Base-by-base conservation (phyloP, 1,140 invertebrate species). In the Mycetomoellerius zeteki region DNA sequence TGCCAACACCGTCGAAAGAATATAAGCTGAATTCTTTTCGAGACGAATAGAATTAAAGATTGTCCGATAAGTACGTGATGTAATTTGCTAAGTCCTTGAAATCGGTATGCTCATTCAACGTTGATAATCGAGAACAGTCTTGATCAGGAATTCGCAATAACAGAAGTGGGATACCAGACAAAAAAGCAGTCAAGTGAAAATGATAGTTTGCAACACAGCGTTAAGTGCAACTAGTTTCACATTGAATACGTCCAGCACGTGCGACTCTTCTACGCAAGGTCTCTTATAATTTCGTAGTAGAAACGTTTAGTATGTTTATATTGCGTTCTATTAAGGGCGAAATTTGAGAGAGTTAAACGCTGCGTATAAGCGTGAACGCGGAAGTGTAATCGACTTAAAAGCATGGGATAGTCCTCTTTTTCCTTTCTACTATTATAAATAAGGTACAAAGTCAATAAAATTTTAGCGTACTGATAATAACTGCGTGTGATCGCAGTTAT, bases 191-290 rank as follows among this genome's bases (percentile, higher is more conserved):
- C 3, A 16, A 50, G 56, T 47, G 76, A 65, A 78, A 78, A 78
- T 47, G 37, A 27, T 43, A 64, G 72, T 56, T 47, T 12, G 14
- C 37, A 4, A 47, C 12, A 21, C 3, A 14, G 33, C 47, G 14
- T 88, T 52, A 21, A 43, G 69, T 86, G 88, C 88, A 89, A 89
- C 82, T 76, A 86, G 84, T 89, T 67, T 71, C 33, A 60, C 5
- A 3, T 19, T n/a, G 8, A 67, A 27, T n/a, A 71, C 6, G 16
- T 27, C 6, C 8, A 12, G 16, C 7, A 84, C 27, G 62, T 73
- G 52, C 67, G 72, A 58, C 60, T 60, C 47, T 24, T 30, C 37
- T 54, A 73, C 30, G 73, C 56, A 47, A 84, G 64, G 72, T 71
- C 33, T 67, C 14, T 50, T 56, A 8, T 27, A 60, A 60, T 19